Evolutionary conservation across 2,888 invertebrate species (phyloP), one percentile per base, ranked within the genome.

Genomic region (Phortica magna): DNA sequence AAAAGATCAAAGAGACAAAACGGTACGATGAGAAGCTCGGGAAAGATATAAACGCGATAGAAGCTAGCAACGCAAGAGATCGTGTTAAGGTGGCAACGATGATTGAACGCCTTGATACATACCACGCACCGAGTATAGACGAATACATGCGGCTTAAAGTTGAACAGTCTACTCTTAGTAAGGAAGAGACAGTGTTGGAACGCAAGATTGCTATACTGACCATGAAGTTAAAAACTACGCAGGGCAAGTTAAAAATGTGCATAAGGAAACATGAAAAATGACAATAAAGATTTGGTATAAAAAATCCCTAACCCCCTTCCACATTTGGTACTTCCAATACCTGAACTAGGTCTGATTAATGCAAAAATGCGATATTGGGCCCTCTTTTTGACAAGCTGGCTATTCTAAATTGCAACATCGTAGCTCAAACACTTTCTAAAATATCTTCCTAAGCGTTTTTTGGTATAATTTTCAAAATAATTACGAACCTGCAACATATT

Each of bases 141-240:
- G 93, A 93, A n/a, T 94, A 93, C 67, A 92, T 94, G 0, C 89
- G 91, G 64, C 82, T 91, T 10, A 93, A 93, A 81, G 91, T 91
- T 31, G 92, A 93, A 81, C 80, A 93, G 0, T 77, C 86, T 3
- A 85, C 87, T 1, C 83, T 93, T 77, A 91, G 92, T 55, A 92
- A 90, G 75, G 90, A 92, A 73, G 89, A 89, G 67, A 90, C 90
- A 77, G 87, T 89, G 82, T 76, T 91, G 43, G 83, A 83, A 39
- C 84, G 91, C n/a, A 90, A 92, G 79, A 88, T 87, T 59, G 85
- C 86, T 61, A 90, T 91, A 77, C 82, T 89, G 0, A 86, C 88
- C 57, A 90, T 91, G 83, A 91, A 91, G 80, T 80, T 90, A 0
- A 85, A 84, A 55, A 91, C 91, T 83, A 70, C 76, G 57, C 72